Conservation (phyloP, 2,888 invertebrate species). For the Andrena trimmerana region DNA sequence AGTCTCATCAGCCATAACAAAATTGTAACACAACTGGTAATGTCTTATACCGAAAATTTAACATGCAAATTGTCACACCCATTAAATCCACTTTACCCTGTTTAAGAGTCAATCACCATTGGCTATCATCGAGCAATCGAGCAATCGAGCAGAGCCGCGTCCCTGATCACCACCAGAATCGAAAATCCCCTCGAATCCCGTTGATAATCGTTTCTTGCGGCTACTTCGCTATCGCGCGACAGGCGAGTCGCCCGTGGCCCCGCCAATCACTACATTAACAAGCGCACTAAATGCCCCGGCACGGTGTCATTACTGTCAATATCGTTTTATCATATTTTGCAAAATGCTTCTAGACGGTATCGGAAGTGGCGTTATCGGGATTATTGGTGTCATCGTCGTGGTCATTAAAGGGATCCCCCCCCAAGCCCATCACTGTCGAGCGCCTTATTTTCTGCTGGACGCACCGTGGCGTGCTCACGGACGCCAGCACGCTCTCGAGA, state of each 20-base stretch:
- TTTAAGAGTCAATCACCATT: background rate
- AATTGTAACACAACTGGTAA: no score
- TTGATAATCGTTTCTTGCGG: background rate
- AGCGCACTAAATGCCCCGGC: slow-evolving; percentile 31
- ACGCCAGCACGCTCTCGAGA: slow-evolving; percentile 1
- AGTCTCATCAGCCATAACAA: no score
- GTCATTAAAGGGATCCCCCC: slow-evolving; percentile 25
- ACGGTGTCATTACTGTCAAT: slow-evolving; percentile 34
- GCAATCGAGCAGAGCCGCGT: background rate
- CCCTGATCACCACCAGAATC: background rate
- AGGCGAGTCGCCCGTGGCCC: background rate
- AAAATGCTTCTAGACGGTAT: slow-evolving; percentile 9
- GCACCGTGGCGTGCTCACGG: background rate
- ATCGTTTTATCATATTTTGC: slow-evolving; percentile 47
- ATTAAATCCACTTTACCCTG: background rate
- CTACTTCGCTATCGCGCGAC: slow-evolving; percentile 4
- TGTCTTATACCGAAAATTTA: background rate
- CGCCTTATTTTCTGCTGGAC: background rate
- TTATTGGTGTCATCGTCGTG: slow-evolving; percentile 45
- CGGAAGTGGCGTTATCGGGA: slow-evolving; percentile 35
- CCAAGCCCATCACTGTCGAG: background rate
- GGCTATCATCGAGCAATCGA: background rate
- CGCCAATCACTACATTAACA: slow-evolving; percentile 43
- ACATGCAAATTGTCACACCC: background rate
- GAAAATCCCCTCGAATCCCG: background rate